Evolutionary conservation across 2,113 vertebrate genomes (phyloP).

Genomic region (Corydoras maculifer): DNA sequence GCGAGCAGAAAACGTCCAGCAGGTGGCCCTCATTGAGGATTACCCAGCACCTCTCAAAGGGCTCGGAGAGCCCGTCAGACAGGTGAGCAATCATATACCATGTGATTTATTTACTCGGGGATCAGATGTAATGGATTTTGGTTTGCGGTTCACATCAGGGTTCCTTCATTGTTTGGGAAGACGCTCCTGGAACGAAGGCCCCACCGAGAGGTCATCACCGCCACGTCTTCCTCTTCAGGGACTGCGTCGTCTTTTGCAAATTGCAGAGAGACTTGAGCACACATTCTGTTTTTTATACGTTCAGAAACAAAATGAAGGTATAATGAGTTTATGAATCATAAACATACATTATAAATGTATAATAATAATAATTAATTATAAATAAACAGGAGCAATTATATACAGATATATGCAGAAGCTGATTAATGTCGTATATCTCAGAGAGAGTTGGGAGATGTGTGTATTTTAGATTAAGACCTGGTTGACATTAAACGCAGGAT

Average conservation of each 20-base stretch:
- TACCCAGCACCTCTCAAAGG: conserved; percentile 87
- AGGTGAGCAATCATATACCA: conserved; percentile 61
- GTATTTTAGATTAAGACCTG: too few relatives aligned
- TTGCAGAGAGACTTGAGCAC: conserved; percentile 75
- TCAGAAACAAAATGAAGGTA: conserved; percentile 98
- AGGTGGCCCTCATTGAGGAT: conserved; percentile 87
- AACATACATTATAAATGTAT: too few relatives aligned
- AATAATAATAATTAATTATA: not conserved
- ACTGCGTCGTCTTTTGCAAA: conserved; percentile 89
- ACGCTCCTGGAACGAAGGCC: conserved; percentile 78
- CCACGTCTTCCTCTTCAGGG: conserved; percentile 91
- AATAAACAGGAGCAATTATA: too few relatives aligned
- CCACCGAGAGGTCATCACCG: conserved; percentile 89
- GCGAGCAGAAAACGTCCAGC: conserved; percentile 84
- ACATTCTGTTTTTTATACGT: conserved; percentile 78
- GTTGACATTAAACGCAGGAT: too few relatives aligned
- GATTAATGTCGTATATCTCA: too few relatives aligned
- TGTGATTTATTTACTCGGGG: too few relatives aligned
- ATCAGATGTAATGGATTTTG: not conserved
- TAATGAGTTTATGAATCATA: too few relatives aligned
- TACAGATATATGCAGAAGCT: too few relatives aligned
- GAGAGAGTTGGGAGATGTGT: too few relatives aligned
- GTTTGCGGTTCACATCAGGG: conserved; percentile 61
- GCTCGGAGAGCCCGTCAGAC: conserved; percentile 86
- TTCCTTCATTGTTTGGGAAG: conserved; percentile 91